These are phyloP conservation scores for Lissonota sp. DNA, from an alignment of 2,888 invertebrate species.

Conservation along the genomic window DNA sequence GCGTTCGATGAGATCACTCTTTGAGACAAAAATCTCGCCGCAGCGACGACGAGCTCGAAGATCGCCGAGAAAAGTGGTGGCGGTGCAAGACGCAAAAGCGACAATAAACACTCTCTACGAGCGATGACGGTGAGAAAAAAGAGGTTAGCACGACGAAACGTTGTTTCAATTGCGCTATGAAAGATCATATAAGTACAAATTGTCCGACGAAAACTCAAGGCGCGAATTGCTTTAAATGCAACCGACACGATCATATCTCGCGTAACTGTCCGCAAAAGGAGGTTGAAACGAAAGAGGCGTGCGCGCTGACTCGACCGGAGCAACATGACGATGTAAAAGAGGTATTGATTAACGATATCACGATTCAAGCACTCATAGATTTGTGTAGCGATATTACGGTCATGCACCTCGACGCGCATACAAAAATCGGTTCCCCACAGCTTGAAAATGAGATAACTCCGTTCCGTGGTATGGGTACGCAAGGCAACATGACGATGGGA, in stretches of 20 bases:
- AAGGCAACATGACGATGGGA: constrained; percentile 15
- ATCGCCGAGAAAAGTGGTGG: neutral
- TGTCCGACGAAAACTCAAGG: constrained; percentile 53
- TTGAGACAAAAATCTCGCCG: neutral
- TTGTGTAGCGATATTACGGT: constrained; percentile 15
- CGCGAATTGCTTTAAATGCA: constrained; percentile 52
- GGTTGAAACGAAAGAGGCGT: neutral
- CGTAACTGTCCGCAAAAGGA: constrained; percentile 37
- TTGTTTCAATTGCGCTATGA: constrained; percentile 48
- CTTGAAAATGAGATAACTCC: constrained; percentile 1
- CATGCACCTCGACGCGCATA: constrained; percentile 22
- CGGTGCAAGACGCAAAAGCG: constrained; percentile 1
- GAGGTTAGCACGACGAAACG: constrained; percentile 6
- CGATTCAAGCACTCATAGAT: neutral
- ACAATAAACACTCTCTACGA: neutral
- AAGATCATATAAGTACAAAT: constrained; percentile 40
- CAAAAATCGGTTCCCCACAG: constrained; percentile 44
- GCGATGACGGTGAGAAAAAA: constrained; percentile 12
- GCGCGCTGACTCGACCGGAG: neutral
- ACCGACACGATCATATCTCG: constrained; percentile 51
- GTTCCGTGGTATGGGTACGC: constrained; percentile 11
- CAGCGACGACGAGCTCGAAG: neutral
- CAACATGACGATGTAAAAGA: constrained; percentile 28
- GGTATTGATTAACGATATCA: constrained; percentile 18
- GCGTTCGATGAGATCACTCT: constrained; percentile 24